These are phyloP conservation scores for Torymus auratus DNA, from an alignment of 2,888 invertebrate genomes.

Conservation along the genomic window DNA sequence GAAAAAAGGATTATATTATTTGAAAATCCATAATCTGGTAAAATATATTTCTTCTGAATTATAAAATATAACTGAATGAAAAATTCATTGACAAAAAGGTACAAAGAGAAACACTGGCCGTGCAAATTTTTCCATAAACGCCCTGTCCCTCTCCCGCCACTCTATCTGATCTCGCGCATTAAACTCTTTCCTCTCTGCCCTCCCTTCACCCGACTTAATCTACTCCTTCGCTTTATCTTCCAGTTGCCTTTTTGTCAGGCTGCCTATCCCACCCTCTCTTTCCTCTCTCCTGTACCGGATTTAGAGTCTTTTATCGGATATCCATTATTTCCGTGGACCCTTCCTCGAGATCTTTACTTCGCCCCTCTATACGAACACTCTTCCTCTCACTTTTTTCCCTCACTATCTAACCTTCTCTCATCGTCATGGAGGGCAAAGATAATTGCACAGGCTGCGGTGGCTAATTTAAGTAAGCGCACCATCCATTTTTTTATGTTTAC, in stretches of 20 bases:
- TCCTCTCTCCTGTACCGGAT: slow-evolving; percentile 27
- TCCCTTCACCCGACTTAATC: slow-evolving; percentile 20
- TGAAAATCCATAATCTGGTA: too few species aligned
- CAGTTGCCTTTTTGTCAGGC: slow-evolving; percentile 35
- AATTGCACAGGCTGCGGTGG: slow-evolving; percentile 19
- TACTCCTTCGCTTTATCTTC: slow-evolving; percentile 32
- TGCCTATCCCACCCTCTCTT: slow-evolving; percentile 12
- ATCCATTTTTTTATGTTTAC: slow-evolving; percentile 46
- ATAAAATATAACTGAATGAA: background rate
- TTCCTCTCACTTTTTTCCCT: background rate
- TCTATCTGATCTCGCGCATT: background rate
- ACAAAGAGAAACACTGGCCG: slow-evolving; percentile 2
- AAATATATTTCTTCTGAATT: too few species aligned
- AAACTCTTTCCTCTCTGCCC: slow-evolving; percentile 11
- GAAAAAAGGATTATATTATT: too few species aligned
- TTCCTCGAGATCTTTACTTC: slow-evolving; percentile 20
- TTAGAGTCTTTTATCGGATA: slow-evolving; percentile 53
- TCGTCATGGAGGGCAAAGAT: slow-evolving; percentile 14
- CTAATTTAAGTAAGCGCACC: slow-evolving; percentile 45
- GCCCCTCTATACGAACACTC: background rate
- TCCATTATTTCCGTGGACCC: slow-evolving; percentile 47
- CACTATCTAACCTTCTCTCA: background rate
- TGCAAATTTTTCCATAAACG: slow-evolving; percentile 18
- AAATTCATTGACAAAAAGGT: background rate
- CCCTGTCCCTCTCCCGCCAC: background rate